Evolutionary conservation across 2,888 invertebrate genomes (phyloP).

Genomic region (Thyatira batis): DNA sequence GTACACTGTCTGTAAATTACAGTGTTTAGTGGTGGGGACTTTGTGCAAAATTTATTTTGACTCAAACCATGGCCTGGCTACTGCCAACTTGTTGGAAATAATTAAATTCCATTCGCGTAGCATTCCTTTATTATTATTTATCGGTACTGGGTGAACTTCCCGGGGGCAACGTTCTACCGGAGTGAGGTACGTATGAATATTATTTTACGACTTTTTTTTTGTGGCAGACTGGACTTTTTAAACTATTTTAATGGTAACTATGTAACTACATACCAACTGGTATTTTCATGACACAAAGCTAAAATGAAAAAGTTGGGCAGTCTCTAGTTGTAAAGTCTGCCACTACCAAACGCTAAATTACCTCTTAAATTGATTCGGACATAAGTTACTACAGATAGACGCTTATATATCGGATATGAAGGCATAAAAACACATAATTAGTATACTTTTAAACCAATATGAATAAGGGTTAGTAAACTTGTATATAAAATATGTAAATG

Average conservation of each 20-base stretch:
- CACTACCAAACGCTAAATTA: no score
- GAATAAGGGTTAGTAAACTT: no score
- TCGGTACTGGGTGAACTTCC: conserved; percentile 29
- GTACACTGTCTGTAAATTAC: conserved; percentile 32
- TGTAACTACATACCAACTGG: no score
- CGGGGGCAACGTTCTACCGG: conserved; percentile 19
- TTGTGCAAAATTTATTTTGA: conserved; percentile 40
- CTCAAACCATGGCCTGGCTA: conserved; percentile 35
- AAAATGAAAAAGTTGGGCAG: no score
- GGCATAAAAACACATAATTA: no score
- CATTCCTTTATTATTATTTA: conserved; percentile 62
- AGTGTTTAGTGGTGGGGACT: conserved; percentile 30
- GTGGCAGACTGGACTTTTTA: neutral
- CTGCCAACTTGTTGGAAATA: conserved; percentile 51
- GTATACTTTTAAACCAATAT: no score
- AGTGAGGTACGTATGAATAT: conserved; percentile 10
- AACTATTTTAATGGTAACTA: neutral
- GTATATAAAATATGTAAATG: no score
- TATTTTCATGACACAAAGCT: no score
- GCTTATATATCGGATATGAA: no score
- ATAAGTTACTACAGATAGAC: no score
- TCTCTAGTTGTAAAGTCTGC: no score
- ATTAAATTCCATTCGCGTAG: conserved; percentile 59
- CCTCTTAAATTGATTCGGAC: no score
- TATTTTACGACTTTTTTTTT: neutral